Percentiles rank a stretch among this genome's conserved stretches.
phyloP scores from a whole-genome alignment of 2,113 vertebrate genomes.

The Arvicanthis niloticus region DNA sequence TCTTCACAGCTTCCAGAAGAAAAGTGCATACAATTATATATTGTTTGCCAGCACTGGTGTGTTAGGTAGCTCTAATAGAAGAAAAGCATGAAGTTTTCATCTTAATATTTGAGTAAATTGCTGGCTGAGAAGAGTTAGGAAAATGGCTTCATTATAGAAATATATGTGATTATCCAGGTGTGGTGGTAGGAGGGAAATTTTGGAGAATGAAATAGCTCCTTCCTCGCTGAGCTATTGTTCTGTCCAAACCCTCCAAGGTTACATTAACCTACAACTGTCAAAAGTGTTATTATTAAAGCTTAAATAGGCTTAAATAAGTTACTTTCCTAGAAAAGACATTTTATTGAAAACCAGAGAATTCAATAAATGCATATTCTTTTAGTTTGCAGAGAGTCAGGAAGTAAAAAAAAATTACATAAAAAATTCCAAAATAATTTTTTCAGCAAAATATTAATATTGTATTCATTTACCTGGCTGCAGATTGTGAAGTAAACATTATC shows the following conservation, averaged over 20 bases:
- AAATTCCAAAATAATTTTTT: not conserved
- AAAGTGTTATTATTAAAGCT: slow-evolving; percentile 42
- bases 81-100: slow-evolving; percentile 3
- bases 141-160: slow-evolving; percentile 51
- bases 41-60: not conserved
- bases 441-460: not conserved
- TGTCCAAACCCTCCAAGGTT: slow-evolving; percentile 66
- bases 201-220: slow-evolving; percentile 35
- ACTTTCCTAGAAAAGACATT: slow-evolving; percentile 30
- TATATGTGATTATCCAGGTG: slow-evolving; percentile 55
- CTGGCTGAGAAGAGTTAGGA: slow-evolving; percentile 43
- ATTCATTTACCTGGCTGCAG: not conserved
- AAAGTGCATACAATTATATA: slow-evolving; percentile 14
- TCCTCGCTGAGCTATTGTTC: slow-evolving; percentile 28
- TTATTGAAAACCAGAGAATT: slow-evolving; percentile 8
- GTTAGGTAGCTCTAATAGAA: not conserved
- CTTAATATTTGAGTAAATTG: slow-evolving; percentile 51
- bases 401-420: slow-evolving; percentile 29
- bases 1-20: not conserved
- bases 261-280: slow-evolving; percentile 69
- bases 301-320: slow-evolving; percentile 56
- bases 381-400: not conserved
- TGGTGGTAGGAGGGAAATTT: slow-evolving; percentile 48
- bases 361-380: not conserved
- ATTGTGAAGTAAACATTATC: not conserved